These are phyloP conservation scores for Tolmerus cingulatus DNA, from an alignment of 2,888 invertebrate species.

Conservation along the genomic window DNA sequence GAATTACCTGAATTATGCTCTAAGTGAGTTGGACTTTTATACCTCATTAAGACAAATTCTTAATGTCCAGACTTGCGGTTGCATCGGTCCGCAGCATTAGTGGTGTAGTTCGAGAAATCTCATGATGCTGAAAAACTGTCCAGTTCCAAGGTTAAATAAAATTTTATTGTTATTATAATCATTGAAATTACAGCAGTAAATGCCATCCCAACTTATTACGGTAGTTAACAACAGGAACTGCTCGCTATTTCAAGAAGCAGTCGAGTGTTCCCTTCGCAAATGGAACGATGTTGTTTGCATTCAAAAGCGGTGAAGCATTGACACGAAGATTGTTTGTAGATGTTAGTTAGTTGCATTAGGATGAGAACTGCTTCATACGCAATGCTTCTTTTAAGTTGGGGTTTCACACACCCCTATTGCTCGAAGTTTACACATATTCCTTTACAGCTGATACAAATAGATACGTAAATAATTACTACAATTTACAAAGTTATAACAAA, in stretches of 20 bases:
- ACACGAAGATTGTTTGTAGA: not conserved
- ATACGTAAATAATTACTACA: no score
- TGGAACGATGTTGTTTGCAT: not conserved
- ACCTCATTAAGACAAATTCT: conserved; percentile 28
- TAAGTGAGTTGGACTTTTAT: conserved; percentile 22
- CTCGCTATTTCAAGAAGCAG: not conserved
- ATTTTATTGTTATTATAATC: conserved; percentile 27
- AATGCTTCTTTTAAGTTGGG: no score
- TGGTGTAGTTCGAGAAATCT: not conserved
- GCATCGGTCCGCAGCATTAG: not conserved
- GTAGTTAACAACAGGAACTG: not conserved
- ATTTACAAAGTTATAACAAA: no score
- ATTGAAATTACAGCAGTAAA: not conserved
- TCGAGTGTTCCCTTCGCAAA: not conserved
- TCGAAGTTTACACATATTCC: no score
- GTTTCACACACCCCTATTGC: no score
- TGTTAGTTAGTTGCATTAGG: not conserved
- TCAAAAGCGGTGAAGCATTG: not conserved
- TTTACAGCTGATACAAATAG: no score
- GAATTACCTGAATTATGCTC: conserved; percentile 19
- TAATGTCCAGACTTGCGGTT: not conserved
- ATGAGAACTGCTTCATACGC: no score
- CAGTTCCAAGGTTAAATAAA: conserved; percentile 8
- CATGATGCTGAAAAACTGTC: not conserved
- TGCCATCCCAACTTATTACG: not conserved